Percentiles rank a stretch among this genome's conserved stretches.
Conservation (phyloP, 2,113 vertebrate genomes). For the Chamaea fasciata region DNA sequence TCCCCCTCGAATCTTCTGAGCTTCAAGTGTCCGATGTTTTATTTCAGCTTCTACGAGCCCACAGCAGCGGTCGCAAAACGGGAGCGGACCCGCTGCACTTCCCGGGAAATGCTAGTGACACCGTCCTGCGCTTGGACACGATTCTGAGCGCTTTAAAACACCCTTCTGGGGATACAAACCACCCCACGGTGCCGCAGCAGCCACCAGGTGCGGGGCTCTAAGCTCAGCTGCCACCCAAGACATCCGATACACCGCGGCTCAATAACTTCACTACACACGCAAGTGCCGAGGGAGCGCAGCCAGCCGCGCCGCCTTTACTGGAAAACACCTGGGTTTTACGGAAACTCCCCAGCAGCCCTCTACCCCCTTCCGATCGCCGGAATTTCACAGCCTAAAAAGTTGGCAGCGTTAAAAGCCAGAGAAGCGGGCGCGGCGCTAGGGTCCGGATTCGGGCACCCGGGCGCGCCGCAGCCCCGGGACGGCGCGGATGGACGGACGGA, state of each 20-base stretch:
- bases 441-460: neutral
- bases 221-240: neutral
- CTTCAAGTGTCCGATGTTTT: rapidly evolving
- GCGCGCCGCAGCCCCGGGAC: neutral
- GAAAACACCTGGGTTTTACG: neutral
- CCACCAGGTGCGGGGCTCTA: neutral
- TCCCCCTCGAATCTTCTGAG: rapidly evolving
- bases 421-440: neutral
- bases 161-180: rapidly evolving
- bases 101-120: rapidly evolving
- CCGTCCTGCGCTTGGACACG: neutral
- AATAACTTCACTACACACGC: rapidly evolving
- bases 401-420: neutral
- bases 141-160: neutral
- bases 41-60: neutral
- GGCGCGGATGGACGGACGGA: neutral
- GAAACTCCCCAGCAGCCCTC: neutral
- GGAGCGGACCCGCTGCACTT: rapidly evolving
- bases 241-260: rapidly evolving
- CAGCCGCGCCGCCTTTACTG: neutral
- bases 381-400: neutral
- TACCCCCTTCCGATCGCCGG: rapidly evolving
- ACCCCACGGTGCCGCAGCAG: neutral
- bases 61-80: neutral
- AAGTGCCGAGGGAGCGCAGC: rapidly evolving